Base-by-base conservation (phyloP, 2,113 vertebrate species). In the Ciconia boyciana region DNA sequence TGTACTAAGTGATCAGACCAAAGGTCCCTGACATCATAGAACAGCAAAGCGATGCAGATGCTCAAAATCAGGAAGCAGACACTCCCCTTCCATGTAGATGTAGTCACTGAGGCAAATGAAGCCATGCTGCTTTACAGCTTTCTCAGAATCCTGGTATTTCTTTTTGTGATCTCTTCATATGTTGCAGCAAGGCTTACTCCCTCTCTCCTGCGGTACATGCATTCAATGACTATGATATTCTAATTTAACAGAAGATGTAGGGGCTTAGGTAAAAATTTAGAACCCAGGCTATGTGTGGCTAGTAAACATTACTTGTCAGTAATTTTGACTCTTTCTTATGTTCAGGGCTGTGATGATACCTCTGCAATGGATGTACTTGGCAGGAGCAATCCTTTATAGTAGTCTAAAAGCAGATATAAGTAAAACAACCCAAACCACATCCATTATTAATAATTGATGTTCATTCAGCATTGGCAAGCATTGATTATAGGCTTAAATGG, bases 401-500 rank as follows among this genome's bases (percentile, higher is more conserved):
- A 75, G 36, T 94, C 90, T 97, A 96, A 98, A 97, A 97, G 96
- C 86, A 98, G 92, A 89, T 68, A 60, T 97, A 97, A 98, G 92
- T 97, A 96, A 97, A 97, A 91, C 72, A 96, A 72, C 36, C 46
- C 39, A 96, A 98, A 96, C 94, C 97, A 96, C 94, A 97, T 97
- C 80, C 84, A 97, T 90, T 89, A 91, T 98, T 96, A 98, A 98
- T 98, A 98, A 97, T 93, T 96, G 81, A 97, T 98, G 89, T 75
- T 96, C 93, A 96, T 95, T 98, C 91, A 95, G 75, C 94, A 97
- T 97, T 94, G 97, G 94, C 69, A 96, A 97, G 48, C 86, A 97
- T 97, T 95, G 97, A 98, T 97, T 97, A 98, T 97, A 97, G 90
- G 77, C 85, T 96, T 97, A 96, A 98, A 98, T 96, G 88, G 89